phyloP scores from a whole-genome alignment of 2,888 invertebrate genomes.

The Augochlorella aurata region DNA sequence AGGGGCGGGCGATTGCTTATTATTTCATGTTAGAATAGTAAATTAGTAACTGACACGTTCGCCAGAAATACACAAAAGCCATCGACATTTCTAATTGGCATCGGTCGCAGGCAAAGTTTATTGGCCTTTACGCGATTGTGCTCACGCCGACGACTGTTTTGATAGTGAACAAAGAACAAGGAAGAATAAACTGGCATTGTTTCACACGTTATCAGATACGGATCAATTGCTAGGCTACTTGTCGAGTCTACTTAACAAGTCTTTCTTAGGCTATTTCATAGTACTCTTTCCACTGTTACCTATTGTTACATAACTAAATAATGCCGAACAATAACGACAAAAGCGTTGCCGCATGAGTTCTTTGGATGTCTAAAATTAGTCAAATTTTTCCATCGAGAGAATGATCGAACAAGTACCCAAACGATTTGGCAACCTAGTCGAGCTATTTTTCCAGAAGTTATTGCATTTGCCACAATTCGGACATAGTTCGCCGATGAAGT shows the following conservation, averaged over 20 bases:
- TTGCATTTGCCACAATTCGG: slow-evolving; percentile 20
- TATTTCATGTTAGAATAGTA: no score
- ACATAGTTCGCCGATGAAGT: slow-evolving; percentile 15
- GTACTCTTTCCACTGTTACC: neutral
- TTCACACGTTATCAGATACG: neutral
- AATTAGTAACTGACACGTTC: neutral
- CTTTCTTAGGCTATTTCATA: neutral
- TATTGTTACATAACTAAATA: neutral
- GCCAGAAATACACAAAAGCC: neutral
- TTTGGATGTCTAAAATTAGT: no score
- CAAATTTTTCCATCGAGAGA: neutral
- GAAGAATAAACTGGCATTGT: neutral
- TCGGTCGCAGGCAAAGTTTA: neutral
- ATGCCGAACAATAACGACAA: neutral
- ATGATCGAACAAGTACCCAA: neutral
- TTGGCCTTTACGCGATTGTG: neutral
- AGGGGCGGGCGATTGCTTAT: no score
- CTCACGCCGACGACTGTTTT: neutral
- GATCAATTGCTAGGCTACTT: neutral
- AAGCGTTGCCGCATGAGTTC: neutral
- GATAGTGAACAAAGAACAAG: neutral
- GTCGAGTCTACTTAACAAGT: neutral
- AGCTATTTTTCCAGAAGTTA: neutral
- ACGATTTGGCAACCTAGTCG: neutral
- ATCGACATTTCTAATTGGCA: neutral